Conservation (phyloP, 2,113 vertebrate species). For the Abramis brama region DNA sequence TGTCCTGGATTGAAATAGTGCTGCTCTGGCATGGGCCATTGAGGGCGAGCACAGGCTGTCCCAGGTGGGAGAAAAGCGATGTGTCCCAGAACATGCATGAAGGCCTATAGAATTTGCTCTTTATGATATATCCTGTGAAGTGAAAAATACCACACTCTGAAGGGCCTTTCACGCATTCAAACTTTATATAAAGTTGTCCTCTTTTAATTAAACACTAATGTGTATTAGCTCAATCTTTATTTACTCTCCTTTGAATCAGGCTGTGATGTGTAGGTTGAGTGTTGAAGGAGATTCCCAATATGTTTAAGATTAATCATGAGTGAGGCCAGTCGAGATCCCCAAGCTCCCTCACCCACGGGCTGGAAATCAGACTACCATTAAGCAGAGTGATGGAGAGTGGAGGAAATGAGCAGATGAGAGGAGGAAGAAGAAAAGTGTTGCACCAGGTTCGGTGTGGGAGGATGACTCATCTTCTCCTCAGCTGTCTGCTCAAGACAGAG, state of each 20-base stretch:
- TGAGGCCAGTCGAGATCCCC: constrained; percentile 33
- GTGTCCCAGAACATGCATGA: constrained; percentile 49
- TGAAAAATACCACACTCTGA: not conserved
- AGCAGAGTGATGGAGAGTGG: constrained; percentile 11
- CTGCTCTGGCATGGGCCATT: constrained; percentile 34
- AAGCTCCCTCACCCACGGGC: constrained; percentile 32
- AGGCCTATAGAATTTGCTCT: constrained; percentile 40
- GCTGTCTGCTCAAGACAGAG: constrained; percentile 51
- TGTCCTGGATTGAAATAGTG: constrained; percentile 52
- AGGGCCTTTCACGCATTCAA: constrained; percentile 2
- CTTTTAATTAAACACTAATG: constrained; percentile 9
- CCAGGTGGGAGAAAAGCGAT: constrained; percentile 42
- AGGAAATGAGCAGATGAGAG: constrained; percentile 36
- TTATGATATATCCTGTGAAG: not conserved
- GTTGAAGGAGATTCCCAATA: constrained; percentile 36
- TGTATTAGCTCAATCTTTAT: constrained; percentile 24
- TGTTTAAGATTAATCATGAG: constrained; percentile 42
- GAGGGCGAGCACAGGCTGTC: constrained; percentile 24
- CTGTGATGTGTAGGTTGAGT: constrained; percentile 28
- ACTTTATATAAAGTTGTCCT: not conserved
- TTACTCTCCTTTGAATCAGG: constrained; percentile 9
- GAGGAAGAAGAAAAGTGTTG: constrained; percentile 42
- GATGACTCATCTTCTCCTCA: constrained; percentile 50
- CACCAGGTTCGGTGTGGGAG: constrained; percentile 53
- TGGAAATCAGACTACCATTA: constrained; percentile 25